Conservation (phyloP, 2,113 vertebrate species). For the Paradisaea rubra region DNA sequence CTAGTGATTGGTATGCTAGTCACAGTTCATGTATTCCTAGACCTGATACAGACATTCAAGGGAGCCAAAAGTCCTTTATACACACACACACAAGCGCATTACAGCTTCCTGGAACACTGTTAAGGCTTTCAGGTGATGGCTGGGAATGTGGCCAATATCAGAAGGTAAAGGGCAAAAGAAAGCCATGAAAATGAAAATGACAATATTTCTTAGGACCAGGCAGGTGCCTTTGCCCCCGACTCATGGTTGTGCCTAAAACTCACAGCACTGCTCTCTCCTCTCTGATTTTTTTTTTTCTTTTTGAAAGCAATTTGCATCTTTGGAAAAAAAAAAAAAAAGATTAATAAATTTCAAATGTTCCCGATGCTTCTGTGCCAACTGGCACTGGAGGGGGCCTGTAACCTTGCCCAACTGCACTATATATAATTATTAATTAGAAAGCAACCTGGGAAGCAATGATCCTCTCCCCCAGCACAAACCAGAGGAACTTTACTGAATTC, state of each 20-base stretch:
- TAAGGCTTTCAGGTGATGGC: slow-evolving; percentile 55
- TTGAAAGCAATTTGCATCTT: slow-evolving; percentile 8
- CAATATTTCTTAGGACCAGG: neutral
- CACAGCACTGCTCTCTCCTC: neutral
- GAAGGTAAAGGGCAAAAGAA: slow-evolving; percentile 46
- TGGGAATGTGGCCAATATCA: slow-evolving; percentile 48
- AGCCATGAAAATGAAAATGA: slow-evolving; percentile 18
- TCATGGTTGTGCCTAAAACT: neutral
- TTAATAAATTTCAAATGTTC: slow-evolving; percentile 58
- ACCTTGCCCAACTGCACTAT: slow-evolving; percentile 57
- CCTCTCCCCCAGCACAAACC: slow-evolving; percentile 8
- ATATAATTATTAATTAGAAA: slow-evolving; percentile 66
- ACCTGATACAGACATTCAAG: neutral
- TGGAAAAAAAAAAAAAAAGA: neutral
- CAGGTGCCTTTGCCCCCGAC: neutral
- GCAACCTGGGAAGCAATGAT: slow-evolving; percentile 52
- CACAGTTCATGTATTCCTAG: slow-evolving; percentile 20
- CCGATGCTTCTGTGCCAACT: slow-evolving; percentile 49
- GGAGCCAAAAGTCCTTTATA: slow-evolving; percentile 29
- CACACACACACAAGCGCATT: neutral
- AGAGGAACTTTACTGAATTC: slow-evolving; percentile 10
- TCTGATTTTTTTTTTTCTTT: neutral
- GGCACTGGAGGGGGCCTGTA: slow-evolving; percentile 52
- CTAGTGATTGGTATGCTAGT: slow-evolving; percentile 28
- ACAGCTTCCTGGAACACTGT: slow-evolving; percentile 45